Evolutionary conservation across 2,113 vertebrate genomes (phyloP).

Genomic region (Oncorhynchus mykiss): DNA sequence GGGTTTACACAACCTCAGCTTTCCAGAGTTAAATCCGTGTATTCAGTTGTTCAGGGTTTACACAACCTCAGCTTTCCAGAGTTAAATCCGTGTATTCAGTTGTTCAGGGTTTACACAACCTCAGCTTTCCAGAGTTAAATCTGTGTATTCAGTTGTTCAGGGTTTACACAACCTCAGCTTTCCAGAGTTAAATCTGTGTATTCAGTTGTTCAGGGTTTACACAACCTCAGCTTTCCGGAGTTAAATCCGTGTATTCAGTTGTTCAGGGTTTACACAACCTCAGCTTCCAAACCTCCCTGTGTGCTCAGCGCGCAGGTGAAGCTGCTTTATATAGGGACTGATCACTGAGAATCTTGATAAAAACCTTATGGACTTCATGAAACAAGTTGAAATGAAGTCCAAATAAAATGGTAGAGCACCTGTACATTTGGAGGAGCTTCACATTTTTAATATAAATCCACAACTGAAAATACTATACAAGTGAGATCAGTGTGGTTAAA

Average conservation of each 20-base stretch:
- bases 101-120: constrained; percentile 46
- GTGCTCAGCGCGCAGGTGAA: constrained; percentile 5
- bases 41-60: constrained; percentile 46
- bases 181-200: constrained; percentile 35
- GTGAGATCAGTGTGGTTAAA: background rate
- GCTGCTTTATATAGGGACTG: constrained; percentile 24
- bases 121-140: constrained; percentile 35
- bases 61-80: constrained; percentile 26
- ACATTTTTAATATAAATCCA: constrained; percentile 4
- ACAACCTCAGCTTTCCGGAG: constrained; percentile 26
- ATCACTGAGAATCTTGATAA: constrained; percentile 25
- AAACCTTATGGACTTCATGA: constrained; percentile 26
- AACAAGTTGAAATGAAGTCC: constrained; percentile 8
- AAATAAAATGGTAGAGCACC: constrained; percentile 2
- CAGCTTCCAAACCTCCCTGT: constrained; percentile 42
- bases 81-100: constrained; percentile 43
- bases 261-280: constrained; percentile 48
- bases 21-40: constrained; percentile 35
- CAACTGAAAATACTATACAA: background rate
- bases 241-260: constrained; percentile 42
- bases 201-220: constrained; percentile 47
- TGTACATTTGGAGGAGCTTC: constrained; percentile 19
- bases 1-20: constrained; percentile 39
- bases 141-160: constrained; percentile 40
- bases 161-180: constrained; percentile 39